Evolutionary conservation across 1,140 invertebrate species (phyloP).

Genomic region (Heliothis virescens): DNA sequence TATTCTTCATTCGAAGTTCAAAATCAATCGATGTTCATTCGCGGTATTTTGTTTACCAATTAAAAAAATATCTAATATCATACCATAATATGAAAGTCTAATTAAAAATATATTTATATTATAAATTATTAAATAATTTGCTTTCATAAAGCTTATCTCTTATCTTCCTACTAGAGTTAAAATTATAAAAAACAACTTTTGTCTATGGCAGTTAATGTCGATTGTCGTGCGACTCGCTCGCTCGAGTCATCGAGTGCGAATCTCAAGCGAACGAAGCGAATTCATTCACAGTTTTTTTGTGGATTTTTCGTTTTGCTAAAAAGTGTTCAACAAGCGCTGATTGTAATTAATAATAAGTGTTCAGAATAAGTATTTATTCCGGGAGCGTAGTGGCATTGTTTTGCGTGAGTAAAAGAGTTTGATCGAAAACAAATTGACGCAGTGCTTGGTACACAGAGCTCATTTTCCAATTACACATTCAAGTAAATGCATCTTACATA

Average conservation of each 20-base stretch:
- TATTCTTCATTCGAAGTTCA: no score
- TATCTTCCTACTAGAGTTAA: not conserved
- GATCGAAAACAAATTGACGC: slow-evolving; percentile 41
- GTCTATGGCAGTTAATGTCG: no score
- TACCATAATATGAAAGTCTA: no score
- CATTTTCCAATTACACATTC: slow-evolving; percentile 44
- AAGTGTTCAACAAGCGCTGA: not conserved
- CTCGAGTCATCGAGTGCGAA: slow-evolving; percentile 5
- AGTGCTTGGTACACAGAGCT: slow-evolving; percentile 38
- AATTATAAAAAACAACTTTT: not conserved
- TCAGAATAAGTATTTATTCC: not conserved
- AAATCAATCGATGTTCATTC: no score
- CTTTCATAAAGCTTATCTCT: no score
- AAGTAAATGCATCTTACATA: slow-evolving; percentile 2
- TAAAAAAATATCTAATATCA: no score
- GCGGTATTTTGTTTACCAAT: no score
- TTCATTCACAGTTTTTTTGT: not conserved
- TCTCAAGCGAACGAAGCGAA: not conserved
- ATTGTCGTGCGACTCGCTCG: not conserved
- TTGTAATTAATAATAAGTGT: not conserved
- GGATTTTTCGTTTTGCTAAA: not conserved
- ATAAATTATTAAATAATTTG: not conserved
- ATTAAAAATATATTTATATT: no score
- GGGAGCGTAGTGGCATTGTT: slow-evolving; percentile 12
- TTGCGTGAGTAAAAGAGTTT: not conserved